Evolutionary conservation across 2,797 vertebrate genomes (phyloP).

Genomic region (Erethizon dorsatum): DNA sequence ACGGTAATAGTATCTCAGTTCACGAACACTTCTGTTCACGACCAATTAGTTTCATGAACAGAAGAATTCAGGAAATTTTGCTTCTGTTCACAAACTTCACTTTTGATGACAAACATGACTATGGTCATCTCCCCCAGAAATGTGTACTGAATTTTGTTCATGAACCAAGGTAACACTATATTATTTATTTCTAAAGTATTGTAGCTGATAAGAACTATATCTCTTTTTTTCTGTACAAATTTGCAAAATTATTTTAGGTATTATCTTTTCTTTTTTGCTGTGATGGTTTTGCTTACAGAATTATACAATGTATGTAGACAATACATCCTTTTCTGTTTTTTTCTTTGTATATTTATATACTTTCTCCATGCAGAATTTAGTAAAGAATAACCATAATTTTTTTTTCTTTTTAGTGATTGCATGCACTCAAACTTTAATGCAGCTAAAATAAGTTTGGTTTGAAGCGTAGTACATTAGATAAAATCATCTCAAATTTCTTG

Average conservation of each 20-base stretch:
- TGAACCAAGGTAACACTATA: neutral
- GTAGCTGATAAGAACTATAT: neutral
- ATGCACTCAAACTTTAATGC: neutral
- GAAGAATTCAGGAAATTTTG: neutral
- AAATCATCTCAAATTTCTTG: conserved; percentile 5
- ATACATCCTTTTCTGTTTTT: neutral
- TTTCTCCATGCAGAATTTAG: neutral
- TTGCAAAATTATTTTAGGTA: neutral
- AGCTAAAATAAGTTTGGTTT: conserved; percentile 24
- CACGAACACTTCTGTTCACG: neutral
- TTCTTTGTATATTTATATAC: neutral
- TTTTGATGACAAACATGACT: neutral
- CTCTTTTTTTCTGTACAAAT: neutral
- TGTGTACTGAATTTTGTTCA: neutral
- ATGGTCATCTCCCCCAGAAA: neutral
- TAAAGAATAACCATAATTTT: neutral
- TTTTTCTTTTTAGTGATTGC: neutral
- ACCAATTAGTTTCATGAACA: neutral
- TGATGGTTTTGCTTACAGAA: neutral
- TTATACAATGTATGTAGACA: neutral
- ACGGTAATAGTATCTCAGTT: neutral
- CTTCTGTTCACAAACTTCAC: neutral
- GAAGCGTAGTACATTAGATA: neutral
- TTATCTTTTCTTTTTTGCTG: neutral
- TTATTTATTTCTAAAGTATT: neutral